A percentile compares a stretch with the other conserved stretches of the same genome.
phyloP scores from a whole-genome alignment of 1,140 invertebrate genomes.

The Cheumatopsyche charites region DNA sequence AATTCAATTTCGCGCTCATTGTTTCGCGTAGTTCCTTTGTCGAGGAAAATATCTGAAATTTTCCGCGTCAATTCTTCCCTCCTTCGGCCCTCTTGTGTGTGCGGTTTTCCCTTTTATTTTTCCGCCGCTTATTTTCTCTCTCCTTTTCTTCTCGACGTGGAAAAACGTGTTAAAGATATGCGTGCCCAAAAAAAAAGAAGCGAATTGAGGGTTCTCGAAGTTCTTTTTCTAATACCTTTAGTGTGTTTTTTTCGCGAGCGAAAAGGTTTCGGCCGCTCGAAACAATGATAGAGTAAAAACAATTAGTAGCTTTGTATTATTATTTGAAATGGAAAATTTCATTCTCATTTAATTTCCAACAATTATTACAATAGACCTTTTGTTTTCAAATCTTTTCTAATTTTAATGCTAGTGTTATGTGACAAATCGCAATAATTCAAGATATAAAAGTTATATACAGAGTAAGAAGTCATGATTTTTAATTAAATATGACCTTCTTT shows the following conservation, averaged over 20 bases:
- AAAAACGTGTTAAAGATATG: not conserved
- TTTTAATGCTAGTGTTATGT: not conserved
- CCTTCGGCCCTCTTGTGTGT: not conserved
- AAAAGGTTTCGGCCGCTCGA: not conserved
- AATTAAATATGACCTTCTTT: not conserved
- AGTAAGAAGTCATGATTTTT: not conserved
- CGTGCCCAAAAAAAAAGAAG: not conserved
- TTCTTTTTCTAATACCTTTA: constrained; percentile 14
- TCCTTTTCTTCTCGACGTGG: not conserved
- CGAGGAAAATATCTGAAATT: constrained; percentile 3
- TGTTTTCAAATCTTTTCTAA: too few relatives aligned
- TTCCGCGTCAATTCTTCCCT: not conserved
- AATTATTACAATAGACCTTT: too few relatives aligned
- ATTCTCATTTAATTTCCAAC: too few relatives aligned
- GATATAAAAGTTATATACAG: not conserved
- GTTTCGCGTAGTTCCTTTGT: constrained; percentile 21
- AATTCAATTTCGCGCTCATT: constrained; percentile 17
- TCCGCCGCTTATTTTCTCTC: not conserved
- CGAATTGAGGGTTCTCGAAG: not conserved
- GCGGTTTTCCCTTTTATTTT: not conserved
- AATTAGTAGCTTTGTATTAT: constrained; percentile 29
- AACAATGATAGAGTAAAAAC: constrained; percentile 1
- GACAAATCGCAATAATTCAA: not conserved
- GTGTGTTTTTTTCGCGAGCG: not conserved
- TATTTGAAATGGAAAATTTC: too few relatives aligned